These are phyloP conservation scores for Kryptolebias marmoratus DNA, from an alignment of 2,113 vertebrate species.

Conservation along the genomic window DNA sequence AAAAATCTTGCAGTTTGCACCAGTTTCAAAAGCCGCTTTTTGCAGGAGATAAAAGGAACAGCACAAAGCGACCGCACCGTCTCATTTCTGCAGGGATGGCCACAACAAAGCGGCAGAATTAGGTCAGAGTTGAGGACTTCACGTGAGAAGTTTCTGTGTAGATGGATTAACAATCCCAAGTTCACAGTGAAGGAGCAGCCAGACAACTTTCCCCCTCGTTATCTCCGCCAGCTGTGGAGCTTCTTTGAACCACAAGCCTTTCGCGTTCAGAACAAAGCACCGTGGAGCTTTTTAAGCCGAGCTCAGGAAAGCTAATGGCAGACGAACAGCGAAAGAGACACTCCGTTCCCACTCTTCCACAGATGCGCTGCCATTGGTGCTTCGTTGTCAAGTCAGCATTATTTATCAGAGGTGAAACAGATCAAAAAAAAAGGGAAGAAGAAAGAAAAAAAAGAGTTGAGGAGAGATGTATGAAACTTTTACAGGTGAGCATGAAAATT, in stretches of 20 bases:
- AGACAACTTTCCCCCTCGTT: slow-evolving; percentile 40
- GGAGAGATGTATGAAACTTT: slow-evolving; percentile 27
- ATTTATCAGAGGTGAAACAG: slow-evolving; percentile 21
- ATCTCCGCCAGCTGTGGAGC: slow-evolving; percentile 37
- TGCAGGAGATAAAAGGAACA: background rate
- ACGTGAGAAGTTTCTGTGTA: slow-evolving; percentile 40
- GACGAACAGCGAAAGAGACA: slow-evolving; percentile 35
- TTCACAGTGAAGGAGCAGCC: slow-evolving; percentile 32
- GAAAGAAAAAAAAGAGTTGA: background rate
- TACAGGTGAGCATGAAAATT: slow-evolving; percentile 34
- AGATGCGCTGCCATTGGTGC: slow-evolving; percentile 54
- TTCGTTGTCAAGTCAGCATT: slow-evolving; percentile 46
- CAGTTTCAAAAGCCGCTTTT: background rate
- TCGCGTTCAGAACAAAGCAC: slow-evolving; percentile 46
- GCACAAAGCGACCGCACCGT: slow-evolving; percentile 7
- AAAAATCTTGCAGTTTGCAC: background rate
- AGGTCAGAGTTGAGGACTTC: slow-evolving; percentile 14
- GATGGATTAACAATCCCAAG: slow-evolving; percentile 49
- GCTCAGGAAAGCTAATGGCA: slow-evolving; percentile 42
- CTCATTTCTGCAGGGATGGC: background rate
- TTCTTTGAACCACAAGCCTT: slow-evolving; percentile 50
- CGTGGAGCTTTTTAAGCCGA: slow-evolving; percentile 53
- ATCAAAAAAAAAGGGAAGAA: background rate
- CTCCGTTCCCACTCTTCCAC: slow-evolving; percentile 39
- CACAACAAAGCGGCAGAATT: slow-evolving; percentile 40